Evolutionary conservation across 2,797 vertebrate genomes (phyloP).

Genomic region (Characodon lateralis): DNA sequence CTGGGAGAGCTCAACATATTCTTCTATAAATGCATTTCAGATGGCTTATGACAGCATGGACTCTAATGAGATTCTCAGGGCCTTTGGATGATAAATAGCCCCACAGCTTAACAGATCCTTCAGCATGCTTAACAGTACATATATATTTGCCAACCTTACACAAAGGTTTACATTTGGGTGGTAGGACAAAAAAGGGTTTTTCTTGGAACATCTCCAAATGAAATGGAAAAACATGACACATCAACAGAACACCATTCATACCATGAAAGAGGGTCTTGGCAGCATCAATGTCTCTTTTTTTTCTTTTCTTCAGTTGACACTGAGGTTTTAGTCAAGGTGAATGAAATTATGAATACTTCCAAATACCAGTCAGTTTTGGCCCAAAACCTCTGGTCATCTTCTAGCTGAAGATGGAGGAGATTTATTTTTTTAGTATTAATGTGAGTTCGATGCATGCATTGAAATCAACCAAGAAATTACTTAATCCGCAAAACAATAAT

Average conservation of each 20-base stretch:
- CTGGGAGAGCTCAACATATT: neutral
- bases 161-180: no score
- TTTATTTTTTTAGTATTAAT: no score
- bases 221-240: neutral
- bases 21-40: neutral
- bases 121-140: neutral
- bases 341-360: neutral
- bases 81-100: neutral
- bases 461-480: neutral
- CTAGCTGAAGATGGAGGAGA: no score
- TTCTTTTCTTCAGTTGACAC: neutral
- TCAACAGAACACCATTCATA: neutral
- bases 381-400: neutral
- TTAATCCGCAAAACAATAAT: neutral
- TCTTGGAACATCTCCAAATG: no score
- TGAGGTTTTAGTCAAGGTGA: neutral
- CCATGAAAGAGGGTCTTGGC: neutral
- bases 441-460: neutral
- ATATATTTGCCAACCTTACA: no score
- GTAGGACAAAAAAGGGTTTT: no score
- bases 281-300: neutral
- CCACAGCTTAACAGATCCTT: neutral
- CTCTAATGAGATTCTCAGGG: neutral
- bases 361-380: neutral
- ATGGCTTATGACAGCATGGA: neutral